A percentile compares a stretch with the other conserved stretches of the same genome.
These are phyloP conservation scores for Sminthurides bifidus DNA, from an alignment of 1,140 invertebrate genomes.

Conservation along the genomic window DNA sequence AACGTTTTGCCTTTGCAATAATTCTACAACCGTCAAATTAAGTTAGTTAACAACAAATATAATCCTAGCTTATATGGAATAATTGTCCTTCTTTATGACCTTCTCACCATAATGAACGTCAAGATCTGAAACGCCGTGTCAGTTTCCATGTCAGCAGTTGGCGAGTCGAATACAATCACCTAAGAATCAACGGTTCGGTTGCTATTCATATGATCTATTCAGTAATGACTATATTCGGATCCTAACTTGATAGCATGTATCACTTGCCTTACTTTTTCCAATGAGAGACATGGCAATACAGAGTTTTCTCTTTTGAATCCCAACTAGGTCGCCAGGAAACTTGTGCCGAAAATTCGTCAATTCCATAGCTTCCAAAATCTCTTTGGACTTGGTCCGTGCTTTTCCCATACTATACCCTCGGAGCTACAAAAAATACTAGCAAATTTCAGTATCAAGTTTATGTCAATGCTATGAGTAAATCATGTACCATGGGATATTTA, in stretches of 20 bases:
- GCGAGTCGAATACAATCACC: constrained; percentile 12
- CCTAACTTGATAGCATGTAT: too few species aligned
- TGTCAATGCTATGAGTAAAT: background rate
- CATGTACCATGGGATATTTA: background rate
- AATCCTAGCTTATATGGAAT: background rate
- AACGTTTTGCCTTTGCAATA: background rate
- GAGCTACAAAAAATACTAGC: background rate
- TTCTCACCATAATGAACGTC: constrained; percentile 4
- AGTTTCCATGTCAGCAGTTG: constrained; percentile 3
- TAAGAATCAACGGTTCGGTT: background rate
- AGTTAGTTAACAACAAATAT: background rate
- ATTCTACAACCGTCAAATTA: background rate
- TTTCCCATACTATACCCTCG: background rate
- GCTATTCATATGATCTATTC: background rate
- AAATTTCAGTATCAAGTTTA: background rate
- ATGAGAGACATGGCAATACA: constrained; percentile 16
- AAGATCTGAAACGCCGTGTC: constrained; percentile 7
- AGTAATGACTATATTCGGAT: background rate
- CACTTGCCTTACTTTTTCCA: constrained; percentile 5
- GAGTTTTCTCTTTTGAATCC: constrained; percentile 6
- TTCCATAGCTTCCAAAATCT: constrained; percentile 6
- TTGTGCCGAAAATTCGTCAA: background rate
- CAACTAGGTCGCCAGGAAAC: background rate
- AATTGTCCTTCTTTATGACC: too few species aligned
- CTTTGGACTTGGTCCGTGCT: background rate